Evolutionary conservation across 2,797 vertebrate genomes (phyloP).

Genomic region (Tragopan temminckii): DNA sequence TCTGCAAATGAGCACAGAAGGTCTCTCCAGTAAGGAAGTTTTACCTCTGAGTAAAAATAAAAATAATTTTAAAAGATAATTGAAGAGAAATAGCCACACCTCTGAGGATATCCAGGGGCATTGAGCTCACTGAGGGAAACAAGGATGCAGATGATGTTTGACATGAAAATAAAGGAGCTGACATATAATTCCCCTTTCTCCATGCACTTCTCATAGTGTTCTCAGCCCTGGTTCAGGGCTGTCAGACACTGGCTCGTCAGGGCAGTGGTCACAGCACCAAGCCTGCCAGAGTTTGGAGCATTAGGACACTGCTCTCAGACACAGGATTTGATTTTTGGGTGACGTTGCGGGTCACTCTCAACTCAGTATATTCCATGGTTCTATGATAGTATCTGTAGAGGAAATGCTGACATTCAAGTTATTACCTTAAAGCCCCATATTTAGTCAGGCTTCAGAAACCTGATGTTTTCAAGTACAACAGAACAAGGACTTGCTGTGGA

Average conservation of each 20-base stretch:
- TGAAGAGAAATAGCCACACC: rapidly evolving
- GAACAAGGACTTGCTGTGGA: not conserved
- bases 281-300: not conserved
- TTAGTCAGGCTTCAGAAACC: constrained; percentile 40
- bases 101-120: not conserved
- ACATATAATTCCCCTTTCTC: not conserved
- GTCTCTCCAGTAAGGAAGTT: not conserved
- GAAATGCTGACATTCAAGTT: not conserved
- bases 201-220: not conserved
- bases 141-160: not conserved
- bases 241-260: not conserved
- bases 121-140: not conserved
- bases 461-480: not conserved
- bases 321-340: not conserved
- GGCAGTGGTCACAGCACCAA: not conserved
- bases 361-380: not conserved
- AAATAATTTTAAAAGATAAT: not conserved
- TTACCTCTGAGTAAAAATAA: not conserved
- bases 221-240: not conserved
- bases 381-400: not conserved
- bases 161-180: not conserved
- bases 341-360: not conserved
- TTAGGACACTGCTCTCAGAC: not conserved
- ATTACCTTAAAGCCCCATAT: not conserved
- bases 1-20: not conserved